Conservation (phyloP, 2,113 vertebrate species). For the Paratilapia polleni region DNA sequence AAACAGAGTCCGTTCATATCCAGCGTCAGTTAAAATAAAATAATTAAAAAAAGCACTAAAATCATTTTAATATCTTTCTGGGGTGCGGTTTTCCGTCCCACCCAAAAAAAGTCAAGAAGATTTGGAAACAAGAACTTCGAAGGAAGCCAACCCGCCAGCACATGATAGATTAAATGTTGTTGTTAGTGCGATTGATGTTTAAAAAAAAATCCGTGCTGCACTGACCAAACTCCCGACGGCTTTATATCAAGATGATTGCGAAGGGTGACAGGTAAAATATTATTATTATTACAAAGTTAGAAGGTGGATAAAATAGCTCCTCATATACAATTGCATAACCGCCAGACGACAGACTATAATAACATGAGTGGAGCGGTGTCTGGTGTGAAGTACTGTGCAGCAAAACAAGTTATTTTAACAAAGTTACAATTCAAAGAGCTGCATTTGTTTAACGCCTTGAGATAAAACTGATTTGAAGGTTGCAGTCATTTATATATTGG, state of each 20-base stretch:
- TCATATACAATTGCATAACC: not conserved
- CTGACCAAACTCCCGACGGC: not conserved
- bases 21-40: not conserved
- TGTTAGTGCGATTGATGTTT: slow-evolving; percentile 30
- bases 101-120: slow-evolving; percentile 24
- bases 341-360: not conserved
- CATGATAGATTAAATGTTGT: slow-evolving; percentile 46
- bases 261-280: slow-evolving; percentile 36
- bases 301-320: slow-evolving; percentile 10
- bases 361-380: not conserved
- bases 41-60: not conserved
- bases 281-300: slow-evolving; percentile 25
- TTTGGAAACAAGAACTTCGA: slow-evolving; percentile 10
- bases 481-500: not conserved
- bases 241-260: slow-evolving; percentile 43
- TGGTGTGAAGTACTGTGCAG: not conserved
- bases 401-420: not conserved
- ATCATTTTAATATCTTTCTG: slow-evolving; percentile 15
- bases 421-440: not conserved
- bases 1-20: slow-evolving; percentile 16
- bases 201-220: slow-evolving; percentile 20
- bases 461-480: not conserved
- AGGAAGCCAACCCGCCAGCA: not conserved
- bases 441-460: not conserved
- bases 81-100: slow-evolving; percentile 14